A percentile compares a stretch with the other conserved stretches of the same genome.
Evolutionary conservation across 2,888 invertebrate species (phyloP).

Genomic region (Dasypogon diadema): DNA sequence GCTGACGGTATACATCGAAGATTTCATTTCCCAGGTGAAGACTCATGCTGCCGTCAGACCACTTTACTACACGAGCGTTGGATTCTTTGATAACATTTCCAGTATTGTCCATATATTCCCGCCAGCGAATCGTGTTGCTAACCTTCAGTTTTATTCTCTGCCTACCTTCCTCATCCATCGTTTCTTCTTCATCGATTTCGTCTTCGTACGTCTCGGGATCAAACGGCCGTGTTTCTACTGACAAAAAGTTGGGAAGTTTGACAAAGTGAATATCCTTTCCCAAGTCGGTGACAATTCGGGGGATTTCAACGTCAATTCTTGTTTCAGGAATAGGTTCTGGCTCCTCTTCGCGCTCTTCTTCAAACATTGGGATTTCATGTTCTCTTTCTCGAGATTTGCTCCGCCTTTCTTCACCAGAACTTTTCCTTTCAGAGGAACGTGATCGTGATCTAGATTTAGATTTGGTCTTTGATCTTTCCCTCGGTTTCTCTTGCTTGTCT

Average conservation of each 20-base stretch:
- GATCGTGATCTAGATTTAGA: conserved; percentile 56
- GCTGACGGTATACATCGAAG: conserved; percentile 97
- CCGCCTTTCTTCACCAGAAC: conserved; percentile 67
- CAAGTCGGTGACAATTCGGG: conserved; percentile 92
- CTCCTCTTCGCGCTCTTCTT: conserved; percentile 75
- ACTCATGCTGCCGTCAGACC: conserved; percentile 99
- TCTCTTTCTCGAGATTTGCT: conserved; percentile 63
- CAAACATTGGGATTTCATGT: conserved; percentile 62
- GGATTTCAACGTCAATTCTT: conserved; percentile 96
- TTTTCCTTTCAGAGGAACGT: conserved; percentile 53
- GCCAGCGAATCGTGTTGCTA: conserved; percentile 98
- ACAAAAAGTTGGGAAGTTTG: conserved; percentile 97
- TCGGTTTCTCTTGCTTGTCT: conserved; percentile 62
- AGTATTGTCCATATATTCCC: conserved; percentile 83
- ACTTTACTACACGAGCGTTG: conserved; percentile 93
- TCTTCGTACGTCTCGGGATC: conserved; percentile 96
- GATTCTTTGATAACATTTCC: conserved; percentile 89
- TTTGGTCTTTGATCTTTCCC: conserved; percentile 61
- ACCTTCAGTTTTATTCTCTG: conserved; percentile 88
- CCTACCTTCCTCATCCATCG: conserved; percentile 96
- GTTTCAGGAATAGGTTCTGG: conserved; percentile 90
- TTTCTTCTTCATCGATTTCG: conserved; percentile 98
- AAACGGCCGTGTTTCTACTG: conserved; percentile 96
- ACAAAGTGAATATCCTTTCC: conserved; percentile 95
- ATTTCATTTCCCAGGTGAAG: conserved; percentile 97